A percentile compares a stretch with the other conserved stretches of the same genome.
Conservation (phyloP, 1,140 invertebrate genomes). For the Wasmannia auropunctata region DNA sequence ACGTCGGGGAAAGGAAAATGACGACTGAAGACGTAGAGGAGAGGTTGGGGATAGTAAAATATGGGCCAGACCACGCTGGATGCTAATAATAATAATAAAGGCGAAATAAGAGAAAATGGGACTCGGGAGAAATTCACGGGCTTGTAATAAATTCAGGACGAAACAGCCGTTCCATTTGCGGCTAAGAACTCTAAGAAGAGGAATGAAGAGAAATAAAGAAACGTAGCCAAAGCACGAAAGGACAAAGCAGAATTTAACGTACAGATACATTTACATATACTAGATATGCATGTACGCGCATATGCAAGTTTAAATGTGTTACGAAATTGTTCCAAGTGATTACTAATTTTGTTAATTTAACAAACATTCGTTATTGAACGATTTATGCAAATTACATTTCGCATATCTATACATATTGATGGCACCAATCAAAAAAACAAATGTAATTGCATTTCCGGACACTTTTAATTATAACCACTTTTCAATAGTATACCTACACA, state of each 20-base stretch:
- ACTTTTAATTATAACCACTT: not conserved
- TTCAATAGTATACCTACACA: no score
- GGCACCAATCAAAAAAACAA: not conserved
- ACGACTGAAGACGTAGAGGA: not conserved
- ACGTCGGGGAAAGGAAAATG: not conserved
- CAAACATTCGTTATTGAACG: not conserved
- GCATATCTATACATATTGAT: not conserved
- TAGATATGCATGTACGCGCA: not conserved
- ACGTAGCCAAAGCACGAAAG: not conserved
- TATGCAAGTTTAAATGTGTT: not conserved
- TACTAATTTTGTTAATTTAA: not conserved
- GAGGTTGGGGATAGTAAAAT: slow-evolving; percentile 53
- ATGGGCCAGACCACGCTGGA: slow-evolving; percentile 58
- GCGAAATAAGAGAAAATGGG: slow-evolving; percentile 69
- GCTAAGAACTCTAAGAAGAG: slow-evolving; percentile 38
- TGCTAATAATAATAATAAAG: slow-evolving; percentile 75
- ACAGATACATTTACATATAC: not conserved
- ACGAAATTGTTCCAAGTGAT: not conserved
- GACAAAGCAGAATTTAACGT: not conserved
- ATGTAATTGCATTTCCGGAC: not conserved
- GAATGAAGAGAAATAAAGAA: slow-evolving; percentile 27
- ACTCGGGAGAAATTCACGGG: slow-evolving; percentile 71
- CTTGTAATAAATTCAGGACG: slow-evolving; percentile 72
- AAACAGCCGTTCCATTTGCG: slow-evolving; percentile 71
- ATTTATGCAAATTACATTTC: not conserved